Evolutionary conservation across 2,888 invertebrate species (phyloP).

Genomic region (Cetonia aurata): DNA sequence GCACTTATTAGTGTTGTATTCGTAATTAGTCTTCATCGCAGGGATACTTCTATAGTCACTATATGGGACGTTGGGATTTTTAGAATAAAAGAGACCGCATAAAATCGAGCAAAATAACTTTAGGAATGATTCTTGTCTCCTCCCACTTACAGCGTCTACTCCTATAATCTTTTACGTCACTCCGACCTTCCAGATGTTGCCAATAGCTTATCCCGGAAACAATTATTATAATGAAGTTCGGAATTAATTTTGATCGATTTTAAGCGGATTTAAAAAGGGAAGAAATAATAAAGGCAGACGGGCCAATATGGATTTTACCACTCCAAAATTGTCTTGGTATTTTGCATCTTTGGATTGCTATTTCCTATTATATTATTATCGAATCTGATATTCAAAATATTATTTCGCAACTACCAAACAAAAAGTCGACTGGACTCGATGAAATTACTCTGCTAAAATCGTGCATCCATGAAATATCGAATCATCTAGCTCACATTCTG

Average conservation of each 20-base stretch:
- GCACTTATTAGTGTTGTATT: too few species aligned
- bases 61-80: not conserved
- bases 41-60: too few species aligned
- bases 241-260: constrained; percentile 55
- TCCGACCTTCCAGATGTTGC: constrained; percentile 50
- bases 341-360: too few species aligned
- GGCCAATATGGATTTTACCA: not conserved
- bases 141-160: constrained; percentile 51
- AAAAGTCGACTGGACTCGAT: too few species aligned
- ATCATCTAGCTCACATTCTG: too few species aligned
- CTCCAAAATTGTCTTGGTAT: too few species aligned
- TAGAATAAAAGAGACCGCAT: constrained; percentile 19
- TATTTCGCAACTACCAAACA: too few species aligned
- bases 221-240: constrained; percentile 54
- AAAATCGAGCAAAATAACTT: not conserved
- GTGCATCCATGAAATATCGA: too few species aligned
- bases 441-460: too few species aligned
- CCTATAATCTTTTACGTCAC: constrained; percentile 53
- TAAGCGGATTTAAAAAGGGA: constrained; percentile 40
- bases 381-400: too few species aligned
- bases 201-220: constrained; percentile 48
- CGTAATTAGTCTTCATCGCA: too few species aligned
- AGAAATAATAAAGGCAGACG: not conserved
- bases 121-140: constrained; percentile 53
- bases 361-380: too few species aligned